Conservation (phyloP, 2,797 vertebrate genomes). For the Pseudomugil tenellus region DNA sequence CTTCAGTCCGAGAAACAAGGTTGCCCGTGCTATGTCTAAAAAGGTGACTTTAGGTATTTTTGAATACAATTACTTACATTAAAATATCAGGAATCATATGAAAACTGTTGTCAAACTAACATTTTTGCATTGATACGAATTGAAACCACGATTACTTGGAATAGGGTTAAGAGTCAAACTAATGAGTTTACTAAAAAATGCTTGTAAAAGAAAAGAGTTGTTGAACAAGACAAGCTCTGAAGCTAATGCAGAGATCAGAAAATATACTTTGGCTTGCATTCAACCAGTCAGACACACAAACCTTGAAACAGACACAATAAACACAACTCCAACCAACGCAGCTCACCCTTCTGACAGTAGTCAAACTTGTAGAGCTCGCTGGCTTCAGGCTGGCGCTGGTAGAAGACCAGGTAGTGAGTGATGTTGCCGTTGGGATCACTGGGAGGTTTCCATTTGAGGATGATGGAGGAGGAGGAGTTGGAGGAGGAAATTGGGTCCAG, state of each 20-base stretch:
- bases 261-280: background rate
- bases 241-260: conserved; percentile 5
- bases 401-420: conserved; percentile 95
- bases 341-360: conserved; percentile 96
- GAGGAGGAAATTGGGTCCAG: conserved; percentile 94
- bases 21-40: background rate
- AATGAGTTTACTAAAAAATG: background rate
- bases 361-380: conserved; percentile 94
- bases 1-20: background rate
- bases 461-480: conserved; percentile 96
- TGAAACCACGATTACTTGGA: background rate
- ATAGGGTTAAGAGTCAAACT: background rate
- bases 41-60: too few relatives aligned
- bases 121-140: background rate
- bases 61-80: background rate
- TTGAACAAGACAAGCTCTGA: conserved; percentile 6
- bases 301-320: conserved; percentile 12
- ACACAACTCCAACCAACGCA: conserved; percentile 13
- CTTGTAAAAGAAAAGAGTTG: background rate
- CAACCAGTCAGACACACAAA: conserved; percentile 13
- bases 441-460: conserved; percentile 96
- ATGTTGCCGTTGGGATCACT: conserved; percentile 96
- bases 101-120: background rate
- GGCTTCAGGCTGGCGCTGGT: conserved; percentile 91
- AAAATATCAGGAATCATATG: background rate